A percentile compares a stretch with the other conserved stretches of the same genome.
These are phyloP conservation scores for Latheticus oryzae DNA, from an alignment of 2,888 invertebrate genomes.

Conservation along the genomic window DNA sequence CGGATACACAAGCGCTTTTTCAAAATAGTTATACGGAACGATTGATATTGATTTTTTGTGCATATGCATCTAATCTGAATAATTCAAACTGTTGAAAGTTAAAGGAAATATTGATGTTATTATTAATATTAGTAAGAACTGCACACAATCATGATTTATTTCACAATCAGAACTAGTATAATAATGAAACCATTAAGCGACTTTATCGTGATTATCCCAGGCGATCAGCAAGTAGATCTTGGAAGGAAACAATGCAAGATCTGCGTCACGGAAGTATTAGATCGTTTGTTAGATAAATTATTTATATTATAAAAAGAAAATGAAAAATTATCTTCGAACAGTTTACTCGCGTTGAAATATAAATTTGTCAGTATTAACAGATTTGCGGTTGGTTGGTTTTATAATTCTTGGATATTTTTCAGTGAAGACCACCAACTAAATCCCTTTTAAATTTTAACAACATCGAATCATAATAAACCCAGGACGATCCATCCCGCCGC, in stretches of 20 bases:
- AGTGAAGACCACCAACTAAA: too few species aligned
- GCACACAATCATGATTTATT: conserved; percentile 54
- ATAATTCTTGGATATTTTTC: too few species aligned
- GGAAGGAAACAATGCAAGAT: conserved; percentile 51
- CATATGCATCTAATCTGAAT: conserved; percentile 9
- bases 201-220: conserved; percentile 57
- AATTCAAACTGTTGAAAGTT: conserved; percentile 6
- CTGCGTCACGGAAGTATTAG: conserved; percentile 47
- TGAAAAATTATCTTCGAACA: too few species aligned
- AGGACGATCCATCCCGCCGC: too few species aligned
- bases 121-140: conserved; percentile 55
- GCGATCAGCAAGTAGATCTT: conserved; percentile 53
- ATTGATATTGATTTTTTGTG: conserved; percentile 37
- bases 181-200: conserved; percentile 59
- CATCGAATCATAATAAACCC: too few species aligned
- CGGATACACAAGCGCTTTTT: conserved; percentile 33
- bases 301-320: too few species aligned
- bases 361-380: too few species aligned
- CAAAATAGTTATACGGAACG: conserved; percentile 29
- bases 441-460: too few species aligned
- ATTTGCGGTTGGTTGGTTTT: too few species aligned
- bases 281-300: too few species aligned
- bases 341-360: too few species aligned
- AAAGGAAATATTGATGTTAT: conserved; percentile 49
- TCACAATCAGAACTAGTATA: conserved; percentile 56